Percentiles rank a stretch among this genome's conserved stretches.
Evolutionary conservation across 2,113 vertebrate species (phyloP).

Genomic region (Numida meleagris): DNA sequence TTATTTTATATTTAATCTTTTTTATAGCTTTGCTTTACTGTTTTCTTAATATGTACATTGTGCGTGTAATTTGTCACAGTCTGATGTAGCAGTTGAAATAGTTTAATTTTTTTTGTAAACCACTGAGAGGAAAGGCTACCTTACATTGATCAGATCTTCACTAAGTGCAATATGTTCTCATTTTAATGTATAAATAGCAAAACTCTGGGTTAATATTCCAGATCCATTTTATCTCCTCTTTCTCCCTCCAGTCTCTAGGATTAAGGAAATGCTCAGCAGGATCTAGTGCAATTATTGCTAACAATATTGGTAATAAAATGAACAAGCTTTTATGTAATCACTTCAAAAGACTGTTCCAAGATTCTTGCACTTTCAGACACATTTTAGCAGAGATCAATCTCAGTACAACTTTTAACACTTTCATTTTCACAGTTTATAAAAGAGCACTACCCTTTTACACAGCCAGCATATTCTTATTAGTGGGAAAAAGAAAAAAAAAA

Average conservation of each 20-base stretch:
- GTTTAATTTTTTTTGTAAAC: neutral
- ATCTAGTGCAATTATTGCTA: neutral
- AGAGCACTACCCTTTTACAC: neutral
- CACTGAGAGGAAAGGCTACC: neutral
- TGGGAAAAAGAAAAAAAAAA: neutral
- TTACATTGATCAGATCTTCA: neutral
- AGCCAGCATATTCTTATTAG: neutral
- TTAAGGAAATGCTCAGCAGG: neutral
- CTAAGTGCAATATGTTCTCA: neutral
- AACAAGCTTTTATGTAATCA: neutral
- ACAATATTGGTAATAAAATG: neutral
- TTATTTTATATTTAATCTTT: neutral
- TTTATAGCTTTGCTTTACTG: neutral
- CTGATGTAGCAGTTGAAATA: neutral
- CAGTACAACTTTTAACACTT: neutral
- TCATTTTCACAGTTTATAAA: neutral
- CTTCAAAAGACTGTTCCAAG: neutral
- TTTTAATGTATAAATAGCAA: neutral
- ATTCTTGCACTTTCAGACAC: neutral
- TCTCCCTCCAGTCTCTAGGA: neutral
- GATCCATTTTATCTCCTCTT: neutral
- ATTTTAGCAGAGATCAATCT: neutral
- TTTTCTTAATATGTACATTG: neutral
- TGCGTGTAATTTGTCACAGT: neutral
- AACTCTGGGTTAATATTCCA: neutral